Evolutionary conservation across 2,113 vertebrate genomes (phyloP), one percentile per base, ranked within the genome.

Genomic region (Cepphus grylle): DNA sequence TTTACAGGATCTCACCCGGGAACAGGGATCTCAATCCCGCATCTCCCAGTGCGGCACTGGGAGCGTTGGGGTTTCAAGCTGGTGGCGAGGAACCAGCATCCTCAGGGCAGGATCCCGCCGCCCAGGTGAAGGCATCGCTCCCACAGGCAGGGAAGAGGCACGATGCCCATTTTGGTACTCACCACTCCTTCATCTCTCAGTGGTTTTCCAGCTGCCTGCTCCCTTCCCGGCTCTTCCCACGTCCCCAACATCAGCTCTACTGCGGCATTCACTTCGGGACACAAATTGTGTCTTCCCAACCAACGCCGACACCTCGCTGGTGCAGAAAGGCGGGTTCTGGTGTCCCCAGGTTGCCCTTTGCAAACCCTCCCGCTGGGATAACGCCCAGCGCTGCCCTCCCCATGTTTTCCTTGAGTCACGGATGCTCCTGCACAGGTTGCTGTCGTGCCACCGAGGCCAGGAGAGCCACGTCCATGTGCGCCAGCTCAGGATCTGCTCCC

Each of bases 321-420:
- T 4, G 47, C n/a, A 32, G 30, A 74, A 61, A 27, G 53, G 21
- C 8, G 2, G 3, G 40, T 23, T 66, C 21, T 47, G 69, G 47
- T 32, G 69, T 15, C 62, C 40, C 14, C 6, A 4, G 2, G 29
- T 53, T 1, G 0, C n/a, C 77, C 40, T 92, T 62, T 62, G 77
- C 47, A 36, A 62, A 56, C 20, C 40, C 25, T 23, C 36, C 49
- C 1, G 1, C 45, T 47, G 29, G 23, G 61, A 16, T n/a, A 15
- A 25, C 2, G 15, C 36, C 38, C 12, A 29, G 20, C 0, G 0
- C 53, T 43, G 32, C 32, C 19, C 42, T 34, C 42, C 18, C n/a
- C 12, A 2, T 1, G 2, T 21, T 38, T 8, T 49, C 22, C 47
- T 17, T 2, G 3, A 14, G 23, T 17, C 34, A 13, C 2, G 2